Percentiles rank a stretch among this genome's conserved stretches.
Conservation (phyloP, 2,113 vertebrate genomes). For the Alouatta palliata region DNA sequence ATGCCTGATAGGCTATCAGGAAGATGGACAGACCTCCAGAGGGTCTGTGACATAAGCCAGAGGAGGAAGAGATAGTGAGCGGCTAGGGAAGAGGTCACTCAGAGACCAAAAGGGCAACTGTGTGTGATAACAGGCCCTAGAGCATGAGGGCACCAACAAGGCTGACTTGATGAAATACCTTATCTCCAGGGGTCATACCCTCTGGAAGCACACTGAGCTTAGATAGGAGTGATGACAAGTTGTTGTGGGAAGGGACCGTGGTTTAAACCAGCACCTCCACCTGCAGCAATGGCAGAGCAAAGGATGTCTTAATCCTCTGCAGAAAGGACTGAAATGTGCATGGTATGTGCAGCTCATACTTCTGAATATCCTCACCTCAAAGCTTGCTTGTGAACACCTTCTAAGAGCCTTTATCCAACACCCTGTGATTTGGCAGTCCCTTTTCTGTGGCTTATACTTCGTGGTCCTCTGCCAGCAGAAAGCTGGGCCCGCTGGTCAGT, state of each 20-base stretch:
- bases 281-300: background rate
- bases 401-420: background rate
- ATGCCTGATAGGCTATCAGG: background rate
- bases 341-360: background rate
- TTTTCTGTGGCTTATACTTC: background rate
- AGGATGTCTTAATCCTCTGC: background rate
- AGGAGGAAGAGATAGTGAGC: background rate
- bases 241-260: background rate
- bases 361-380: background rate
- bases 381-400: background rate
- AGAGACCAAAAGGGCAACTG: background rate
- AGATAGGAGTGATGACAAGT: constrained; percentile 49
- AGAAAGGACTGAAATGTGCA: background rate
- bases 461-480: background rate
- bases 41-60: background rate
- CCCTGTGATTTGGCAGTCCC: background rate
- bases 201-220: constrained; percentile 24
- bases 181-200: constrained; percentile 39
- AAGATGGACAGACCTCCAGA: background rate
- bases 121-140: background rate
- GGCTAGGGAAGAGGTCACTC: background rate
- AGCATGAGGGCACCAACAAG: background rate
- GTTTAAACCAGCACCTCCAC: background rate
- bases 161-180: background rate
- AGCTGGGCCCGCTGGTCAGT: background rate